Evolutionary conservation across 64 coral and sea anemone genomes (phyloP), one percentile per base, ranked within the genome.

Genomic region (Montipora capricornis): DNA sequence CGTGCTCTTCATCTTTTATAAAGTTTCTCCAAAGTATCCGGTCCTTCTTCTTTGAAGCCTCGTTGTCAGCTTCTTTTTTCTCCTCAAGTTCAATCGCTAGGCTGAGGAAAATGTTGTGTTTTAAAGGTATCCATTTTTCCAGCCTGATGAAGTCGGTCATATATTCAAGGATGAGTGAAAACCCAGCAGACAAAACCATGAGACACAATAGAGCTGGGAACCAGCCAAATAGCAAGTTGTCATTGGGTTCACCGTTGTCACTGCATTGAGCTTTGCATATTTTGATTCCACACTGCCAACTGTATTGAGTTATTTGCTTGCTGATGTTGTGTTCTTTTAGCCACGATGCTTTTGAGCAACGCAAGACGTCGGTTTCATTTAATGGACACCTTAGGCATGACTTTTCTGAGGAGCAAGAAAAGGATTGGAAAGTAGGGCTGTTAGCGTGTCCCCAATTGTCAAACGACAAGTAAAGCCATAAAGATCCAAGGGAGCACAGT

Each of bases 81-180:
- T 71, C 11, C 68, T 71, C 68, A 71, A 71, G 68, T 71, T 71
- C 68, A 17, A 71, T 71, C 16, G 68, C 68, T 71, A 71, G 16
- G 68, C 68, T 71, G 68, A 71, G 68, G 68, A 71, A 71, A 71
- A 71, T 71, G 9, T 71, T 71, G 68, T 71, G 68, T 71, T 71
- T 71, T 71, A 71, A 71, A 71, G 68, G 68, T 13, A n/a, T 71
- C 15, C 15, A 71, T 71, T 71, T 71, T 71, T 71, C 68, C 68
- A 71, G 68, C 16, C 68, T 71, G 68, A 71, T 71, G n/a, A 71
- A 71, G 68, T 71, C 68, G 68, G 68, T 71, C 68, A 71, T 71
- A 71, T 71, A 71, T 71, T 71, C n/a, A 71, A 71, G 68, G 68
- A 71, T 2, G 68, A 71, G 16, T 71, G 68, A 71, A 71, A 5